Evolutionary conservation across 2,888 invertebrate genomes (phyloP), one percentile per base, ranked within the genome.

Genomic region (Diarsia mendica): DNA sequence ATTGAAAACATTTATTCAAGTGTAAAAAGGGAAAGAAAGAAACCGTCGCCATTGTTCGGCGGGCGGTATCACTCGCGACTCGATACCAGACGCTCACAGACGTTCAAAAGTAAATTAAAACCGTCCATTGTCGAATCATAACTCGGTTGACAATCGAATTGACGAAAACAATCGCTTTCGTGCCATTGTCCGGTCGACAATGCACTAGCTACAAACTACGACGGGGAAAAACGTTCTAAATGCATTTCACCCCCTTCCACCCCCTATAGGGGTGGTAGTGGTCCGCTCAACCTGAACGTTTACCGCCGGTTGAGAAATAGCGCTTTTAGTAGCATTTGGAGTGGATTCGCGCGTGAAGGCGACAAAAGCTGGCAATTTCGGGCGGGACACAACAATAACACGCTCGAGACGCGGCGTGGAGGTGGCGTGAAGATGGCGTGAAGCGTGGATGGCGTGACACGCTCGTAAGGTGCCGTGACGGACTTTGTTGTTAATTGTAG

Each of bases 301-400:
- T 87, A 88, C 84, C 80, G 77, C 65, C 87, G 85, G 83, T 87
- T 87, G 88, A 89, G 90, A 89, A 89, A 89, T 88, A 89, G 87
- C 85, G 83, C 83, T 88, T 87, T 89, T 83, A 87, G 81, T 79
- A 82, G 85, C 79, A 87, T 87, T 90, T 76, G 84, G 75, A 87
- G 87, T 85, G 89, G 81, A 88, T 85, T 89, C 87, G 83, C 86
- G 84, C 80, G 89, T 84, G 82, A 84, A 87, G 76, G 85, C 87
- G 85, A 89, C 90, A 89, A 89, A 89, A 88, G 89, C 86, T 87
- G 84, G 89, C 90, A 88, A 89, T 89, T 89, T 90, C 79, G 80
- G 85, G 79, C 72, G 77, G 80, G 81, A 84, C 80, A 79, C 80
- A 80, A 87, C 87, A 88, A 87, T 87, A 88, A 87, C 79, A 88